These are phyloP conservation scores for Crocallis elinguaria DNA, from an alignment of 2,888 invertebrate genomes.

Conservation along the genomic window DNA sequence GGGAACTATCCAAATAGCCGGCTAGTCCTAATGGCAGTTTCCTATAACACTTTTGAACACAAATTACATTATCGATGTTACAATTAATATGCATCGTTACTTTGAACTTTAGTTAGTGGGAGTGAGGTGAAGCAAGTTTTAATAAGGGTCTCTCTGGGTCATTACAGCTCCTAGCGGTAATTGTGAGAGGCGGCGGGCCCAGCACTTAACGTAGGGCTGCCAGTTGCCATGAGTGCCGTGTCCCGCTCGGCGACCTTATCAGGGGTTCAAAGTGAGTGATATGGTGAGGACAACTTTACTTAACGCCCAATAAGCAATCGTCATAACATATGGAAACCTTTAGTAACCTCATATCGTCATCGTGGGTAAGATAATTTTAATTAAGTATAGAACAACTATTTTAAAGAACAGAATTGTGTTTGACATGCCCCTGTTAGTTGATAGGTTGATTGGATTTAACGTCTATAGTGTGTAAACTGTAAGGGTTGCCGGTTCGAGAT, in stretches of 20 bases:
- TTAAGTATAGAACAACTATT: too few relatives aligned
- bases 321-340: neutral
- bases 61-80: constrained; percentile 66
- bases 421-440: too few relatives aligned
- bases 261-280: neutral
- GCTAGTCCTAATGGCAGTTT: constrained; percentile 38
- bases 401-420: too few relatives aligned
- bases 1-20: constrained; percentile 29
- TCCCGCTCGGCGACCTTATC: neutral
- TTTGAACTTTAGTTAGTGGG: constrained; percentile 68
- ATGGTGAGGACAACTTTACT: neutral
- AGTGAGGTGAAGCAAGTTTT: constrained; percentile 73
- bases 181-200: constrained; percentile 64
- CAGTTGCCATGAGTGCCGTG: neutral
- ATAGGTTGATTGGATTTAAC: too few relatives aligned
- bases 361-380: too few relatives aligned
- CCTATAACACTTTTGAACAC: constrained; percentile 43
- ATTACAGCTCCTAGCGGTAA: constrained; percentile 74
- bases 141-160: constrained; percentile 78
- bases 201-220: constrained; percentile 48
- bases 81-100: constrained; percentile 76
- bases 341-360: too few relatives aligned
- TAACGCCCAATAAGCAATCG: neutral
- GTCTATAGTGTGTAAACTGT: too few relatives aligned
- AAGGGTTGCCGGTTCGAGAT: too few relatives aligned